phyloP scores from a whole-genome alignment of 1,140 invertebrate genomes.

The Liolophura sinensis region DNA sequence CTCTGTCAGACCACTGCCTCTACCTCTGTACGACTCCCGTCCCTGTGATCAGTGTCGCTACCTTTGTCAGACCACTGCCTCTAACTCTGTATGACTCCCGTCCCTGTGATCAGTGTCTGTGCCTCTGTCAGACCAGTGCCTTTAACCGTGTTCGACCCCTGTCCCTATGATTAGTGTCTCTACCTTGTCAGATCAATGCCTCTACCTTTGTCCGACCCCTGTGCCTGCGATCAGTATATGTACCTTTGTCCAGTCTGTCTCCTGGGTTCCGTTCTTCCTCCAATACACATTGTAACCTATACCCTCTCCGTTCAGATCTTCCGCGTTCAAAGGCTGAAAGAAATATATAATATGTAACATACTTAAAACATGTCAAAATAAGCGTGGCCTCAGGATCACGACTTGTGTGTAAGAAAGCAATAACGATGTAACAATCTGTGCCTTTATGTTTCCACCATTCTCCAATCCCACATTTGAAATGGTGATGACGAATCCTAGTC shows the following conservation, averaged over 20 bases:
- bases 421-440: conserved; percentile 7
- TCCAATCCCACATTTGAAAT: conserved; percentile 8
- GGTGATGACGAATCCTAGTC: too few species aligned
- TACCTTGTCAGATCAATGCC: too few species aligned
- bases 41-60: too few species aligned
- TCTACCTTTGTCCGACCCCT: too few species aligned
- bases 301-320: conserved; percentile 85
- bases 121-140: too few species aligned
- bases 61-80: too few species aligned
- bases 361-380: background rate
- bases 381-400: background rate
- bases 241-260: conserved; percentile 14
- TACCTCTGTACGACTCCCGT: too few species aligned
- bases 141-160: too few species aligned
- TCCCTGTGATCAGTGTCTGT: too few species aligned
- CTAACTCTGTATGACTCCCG: too few species aligned
- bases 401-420: conserved; percentile 10
- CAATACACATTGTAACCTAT: conserved; percentile 92
- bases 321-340: conserved; percentile 67
- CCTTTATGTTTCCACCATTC: conserved; percentile 1
- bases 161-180: too few species aligned
- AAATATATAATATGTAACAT: background rate
- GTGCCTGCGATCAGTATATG: background rate
- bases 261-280: conserved; percentile 60
- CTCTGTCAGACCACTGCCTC: too few species aligned